These are phyloP conservation scores for Drosophila antonietae DNA, from an alignment of 2,888 invertebrate species.

Conservation along the genomic window DNA sequence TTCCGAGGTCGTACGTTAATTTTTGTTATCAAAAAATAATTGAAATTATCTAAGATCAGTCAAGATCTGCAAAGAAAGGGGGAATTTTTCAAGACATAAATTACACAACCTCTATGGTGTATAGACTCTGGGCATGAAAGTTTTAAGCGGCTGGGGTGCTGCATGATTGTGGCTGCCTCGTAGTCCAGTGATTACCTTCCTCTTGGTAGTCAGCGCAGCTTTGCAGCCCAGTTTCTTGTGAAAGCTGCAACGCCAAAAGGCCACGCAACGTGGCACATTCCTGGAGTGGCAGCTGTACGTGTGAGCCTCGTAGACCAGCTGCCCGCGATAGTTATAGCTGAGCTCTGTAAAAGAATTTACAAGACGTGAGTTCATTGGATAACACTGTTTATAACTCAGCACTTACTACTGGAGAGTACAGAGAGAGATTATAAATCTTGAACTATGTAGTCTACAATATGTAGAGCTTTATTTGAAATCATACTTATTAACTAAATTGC, in stretches of 20 bases:
- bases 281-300: conserved; percentile 72
- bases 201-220: conserved; percentile 77
- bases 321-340: conserved; percentile 82
- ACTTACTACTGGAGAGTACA: conserved; percentile 12
- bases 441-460: conserved; percentile 11
- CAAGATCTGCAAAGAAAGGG: background rate
- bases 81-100: background rate
- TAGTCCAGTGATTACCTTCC: conserved; percentile 67
- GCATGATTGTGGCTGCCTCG: conserved; percentile 81
- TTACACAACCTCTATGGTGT: background rate
- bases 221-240: conserved; percentile 78
- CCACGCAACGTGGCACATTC: conserved; percentile 68
- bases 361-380: background rate
- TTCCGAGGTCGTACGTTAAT: background rate
- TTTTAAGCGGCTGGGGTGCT: conserved; percentile 60
- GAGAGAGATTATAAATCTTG: background rate
- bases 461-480: conserved; percentile 46
- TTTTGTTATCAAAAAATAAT: no score
- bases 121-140: conserved; percentile 53
- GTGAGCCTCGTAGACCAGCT: conserved; percentile 79
- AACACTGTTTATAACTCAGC: background rate
- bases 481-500: conserved; percentile 64
- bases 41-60: background rate
- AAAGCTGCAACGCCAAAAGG: conserved; percentile 82
- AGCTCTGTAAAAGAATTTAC: conserved; percentile 40